Evolutionary conservation across 2,888 invertebrate genomes (phyloP), one percentile per base, ranked within the genome.

Genomic region (Mesopsocus fuscifrons): DNA sequence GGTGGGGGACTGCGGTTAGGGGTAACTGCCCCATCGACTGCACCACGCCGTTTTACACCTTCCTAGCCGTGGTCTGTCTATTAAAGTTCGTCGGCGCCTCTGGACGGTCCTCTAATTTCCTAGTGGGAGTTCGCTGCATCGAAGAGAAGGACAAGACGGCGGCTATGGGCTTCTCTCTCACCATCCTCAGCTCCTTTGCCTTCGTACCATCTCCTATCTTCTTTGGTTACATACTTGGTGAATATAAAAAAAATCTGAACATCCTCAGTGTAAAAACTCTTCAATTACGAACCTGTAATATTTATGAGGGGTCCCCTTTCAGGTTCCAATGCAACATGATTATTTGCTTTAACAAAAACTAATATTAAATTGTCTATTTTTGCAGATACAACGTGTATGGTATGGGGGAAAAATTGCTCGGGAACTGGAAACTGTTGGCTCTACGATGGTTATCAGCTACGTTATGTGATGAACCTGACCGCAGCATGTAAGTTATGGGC

Each of bases 121-220:
- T 75, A 11, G 69, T 75, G 1, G 66, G 70, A 23, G 68, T 74
- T 26, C 63, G 74, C 54, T 77, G 77, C 56, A 77, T 79, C 4
- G 73, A 75, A 9, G 76, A 77, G 52, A 72, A 74, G 54, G 79
- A 79, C 54, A 78, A 78, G 56, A 68, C 77, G 0, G 72, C 75
- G 1, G 74, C 78, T 2, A 74, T 79, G 68, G 79, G 77, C 22
- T 70, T 78, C 45, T 70, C 73, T 20, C 62, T 77, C 49, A 74
- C 72, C 56, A 63, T 77, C 51, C 69, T 76, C 66, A 76, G 76
- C 47, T 61, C 78, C 44, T 71, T 77, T 51, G 75, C 77, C 8
- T 77, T 79, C 52, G 74, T 81, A 50, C 82, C 82, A 1, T 76
- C 77, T 40, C 82, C 82, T 0, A 77, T 83, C 49, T 63, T 81